Percentiles rank a stretch among this genome's conserved stretches.
Evolutionary conservation across 2,888 invertebrate genomes (phyloP).

Genomic region (Papilio elwesi): DNA sequence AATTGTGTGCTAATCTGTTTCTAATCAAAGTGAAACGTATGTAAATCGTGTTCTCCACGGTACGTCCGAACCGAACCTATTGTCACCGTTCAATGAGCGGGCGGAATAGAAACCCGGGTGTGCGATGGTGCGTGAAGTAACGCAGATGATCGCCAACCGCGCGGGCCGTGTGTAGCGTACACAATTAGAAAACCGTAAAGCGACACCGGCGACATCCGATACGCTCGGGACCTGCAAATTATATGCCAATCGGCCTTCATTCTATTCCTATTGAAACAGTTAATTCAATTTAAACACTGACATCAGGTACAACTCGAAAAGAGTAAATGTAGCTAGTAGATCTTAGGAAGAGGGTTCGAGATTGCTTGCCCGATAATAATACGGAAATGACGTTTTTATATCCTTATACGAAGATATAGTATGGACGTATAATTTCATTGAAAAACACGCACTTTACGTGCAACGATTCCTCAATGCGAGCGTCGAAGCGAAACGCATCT

Average conservation of each 20-base stretch:
- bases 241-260: constrained; percentile 17
- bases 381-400: too few species aligned
- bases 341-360: too few species aligned
- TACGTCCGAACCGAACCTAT: constrained; percentile 15
- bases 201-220: constrained; percentile 35
- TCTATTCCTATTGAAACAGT: constrained; percentile 8
- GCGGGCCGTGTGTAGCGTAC: constrained; percentile 46
- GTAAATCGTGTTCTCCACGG: constrained; percentile 1
- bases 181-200: constrained; percentile 50
- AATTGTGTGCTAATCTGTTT: constrained; percentile 4
- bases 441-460: neutral
- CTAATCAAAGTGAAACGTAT: neutral
- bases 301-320: neutral
- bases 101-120: constrained; percentile 71
- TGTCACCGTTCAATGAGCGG: constrained; percentile 47
- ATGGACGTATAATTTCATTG: neutral
- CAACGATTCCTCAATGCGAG: constrained; percentile 11
- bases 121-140: constrained; percentile 68
- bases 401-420: too few species aligned
- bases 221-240: constrained; percentile 30
- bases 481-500: constrained; percentile 57
- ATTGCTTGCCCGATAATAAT: too few species aligned
- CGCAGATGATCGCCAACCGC: constrained; percentile 58
- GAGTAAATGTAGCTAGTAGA: too few species aligned
- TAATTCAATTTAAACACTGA: constrained; percentile 16